These are phyloP conservation scores for Oryzias celebensis DNA, from an alignment of 2,113 vertebrate species.

Conservation along the genomic window DNA sequence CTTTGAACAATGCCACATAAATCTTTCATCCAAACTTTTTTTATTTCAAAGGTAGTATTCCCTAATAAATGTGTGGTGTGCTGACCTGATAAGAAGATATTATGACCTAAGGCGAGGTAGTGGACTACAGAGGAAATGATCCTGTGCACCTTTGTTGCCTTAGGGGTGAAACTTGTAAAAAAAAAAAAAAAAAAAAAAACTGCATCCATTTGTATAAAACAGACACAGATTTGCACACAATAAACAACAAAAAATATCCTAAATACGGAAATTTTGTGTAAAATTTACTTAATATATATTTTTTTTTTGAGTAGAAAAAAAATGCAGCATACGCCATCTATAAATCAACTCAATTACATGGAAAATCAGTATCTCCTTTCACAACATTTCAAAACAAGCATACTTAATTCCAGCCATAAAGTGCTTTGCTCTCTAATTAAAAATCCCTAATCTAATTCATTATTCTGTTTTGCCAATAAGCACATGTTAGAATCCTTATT, in stretches of 20 bases:
- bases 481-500: conserved; percentile 78
- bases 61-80: conserved; percentile 65
- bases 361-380: conserved; percentile 46
- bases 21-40: conserved; percentile 71
- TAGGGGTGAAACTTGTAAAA: conserved; percentile 34
- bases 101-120: conserved; percentile 62
- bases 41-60: conserved; percentile 73
- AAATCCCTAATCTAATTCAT: conserved; percentile 80
- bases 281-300: not conserved
- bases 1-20: conserved; percentile 76
- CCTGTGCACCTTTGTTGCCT: conserved; percentile 43
- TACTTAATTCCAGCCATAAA: conserved; percentile 69
- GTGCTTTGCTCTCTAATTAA: conserved; percentile 77
- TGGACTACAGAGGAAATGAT: conserved; percentile 59
- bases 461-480: conserved; percentile 78
- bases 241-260: not conserved
- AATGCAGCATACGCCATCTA: conserved; percentile 45
- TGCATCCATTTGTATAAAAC: conserved; percentile 25
- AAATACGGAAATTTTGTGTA: not conserved
- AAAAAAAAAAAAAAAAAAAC: not conserved
- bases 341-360: conserved; percentile 55
- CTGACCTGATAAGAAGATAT: conserved; percentile 69
- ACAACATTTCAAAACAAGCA: conserved; percentile 66
- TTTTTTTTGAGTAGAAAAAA: not conserved
- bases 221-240: not conserved